Conservation (phyloP, 2,113 vertebrate genomes). For the Passer domesticus region DNA sequence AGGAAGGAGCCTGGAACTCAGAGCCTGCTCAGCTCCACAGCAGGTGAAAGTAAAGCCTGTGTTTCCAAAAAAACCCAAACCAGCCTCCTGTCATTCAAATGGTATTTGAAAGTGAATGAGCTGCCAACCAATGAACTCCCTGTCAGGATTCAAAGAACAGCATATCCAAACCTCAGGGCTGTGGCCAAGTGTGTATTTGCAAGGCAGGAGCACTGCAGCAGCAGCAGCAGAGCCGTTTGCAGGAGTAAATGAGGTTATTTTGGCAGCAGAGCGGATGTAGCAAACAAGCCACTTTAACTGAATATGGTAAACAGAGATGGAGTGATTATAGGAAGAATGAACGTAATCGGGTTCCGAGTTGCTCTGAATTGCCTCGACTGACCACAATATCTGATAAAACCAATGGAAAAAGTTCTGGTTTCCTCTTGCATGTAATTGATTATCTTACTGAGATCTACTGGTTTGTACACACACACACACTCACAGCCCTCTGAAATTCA, state of each 20-base stretch:
- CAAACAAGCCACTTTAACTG: constrained; percentile 85
- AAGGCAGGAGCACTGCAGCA: constrained; percentile 25
- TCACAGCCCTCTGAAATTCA: constrained; percentile 63
- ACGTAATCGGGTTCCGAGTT: constrained; percentile 76
- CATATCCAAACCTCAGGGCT: constrained; percentile 44
- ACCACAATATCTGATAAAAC: constrained; percentile 88
- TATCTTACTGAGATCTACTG: constrained; percentile 81
- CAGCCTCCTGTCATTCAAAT: constrained; percentile 15
- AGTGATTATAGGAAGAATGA: constrained; percentile 82
- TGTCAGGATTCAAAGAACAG: constrained; percentile 46
- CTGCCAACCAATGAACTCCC: constrained; percentile 42
- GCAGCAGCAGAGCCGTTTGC: constrained; percentile 52
- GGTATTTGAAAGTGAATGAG: constrained; percentile 53
- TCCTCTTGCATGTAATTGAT: constrained; percentile 86
- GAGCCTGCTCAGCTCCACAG: background rate
- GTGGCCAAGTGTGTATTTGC: constrained; percentile 32
- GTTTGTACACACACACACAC: constrained; percentile 59
- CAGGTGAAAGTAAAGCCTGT: constrained; percentile 31
- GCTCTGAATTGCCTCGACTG: constrained; percentile 78
- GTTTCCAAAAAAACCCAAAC: background rate
- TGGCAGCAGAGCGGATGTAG: constrained; percentile 78
- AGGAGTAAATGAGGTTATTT: constrained; percentile 78
- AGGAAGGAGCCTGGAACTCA: constrained; percentile 6
- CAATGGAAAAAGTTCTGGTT: constrained; percentile 88
- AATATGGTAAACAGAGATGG: constrained; percentile 84